Evolutionary conservation across 2,797 vertebrate species (phyloP).

Genomic region (Halcyon chelicuti): DNA sequence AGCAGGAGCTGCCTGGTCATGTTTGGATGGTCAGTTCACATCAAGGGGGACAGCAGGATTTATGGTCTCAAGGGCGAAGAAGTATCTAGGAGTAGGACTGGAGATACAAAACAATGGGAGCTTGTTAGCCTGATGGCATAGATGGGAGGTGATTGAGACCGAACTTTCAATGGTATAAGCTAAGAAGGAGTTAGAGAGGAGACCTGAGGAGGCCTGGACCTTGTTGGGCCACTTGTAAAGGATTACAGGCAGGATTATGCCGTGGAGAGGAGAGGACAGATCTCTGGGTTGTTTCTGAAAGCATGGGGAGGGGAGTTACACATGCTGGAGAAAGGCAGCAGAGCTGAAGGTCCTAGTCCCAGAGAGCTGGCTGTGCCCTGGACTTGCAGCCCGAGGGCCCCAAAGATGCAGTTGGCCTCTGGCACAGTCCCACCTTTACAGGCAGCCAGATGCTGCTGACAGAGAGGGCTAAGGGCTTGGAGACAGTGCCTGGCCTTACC

Average conservation of each 20-base stretch:
- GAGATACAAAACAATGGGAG: not conserved
- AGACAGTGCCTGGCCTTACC: not conserved
- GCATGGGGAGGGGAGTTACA: not conserved
- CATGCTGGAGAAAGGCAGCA: not conserved
- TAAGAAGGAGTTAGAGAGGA: not conserved
- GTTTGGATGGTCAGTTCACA: not conserved
- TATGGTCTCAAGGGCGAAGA: not conserved
- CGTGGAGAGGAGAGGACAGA: not conserved
- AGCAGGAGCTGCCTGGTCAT: not conserved
- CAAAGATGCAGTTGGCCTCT: not conserved
- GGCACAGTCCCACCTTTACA: not conserved
- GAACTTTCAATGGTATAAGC: fast-evolving
- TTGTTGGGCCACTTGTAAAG: not conserved
- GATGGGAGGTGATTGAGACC: not conserved
- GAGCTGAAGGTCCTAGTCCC: not conserved
- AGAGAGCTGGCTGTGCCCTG: fast-evolving
- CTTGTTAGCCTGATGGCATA: not conserved
- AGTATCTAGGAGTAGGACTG: not conserved
- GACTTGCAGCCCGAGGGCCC: not conserved
- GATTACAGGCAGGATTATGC: not conserved
- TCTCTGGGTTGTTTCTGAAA: not conserved
- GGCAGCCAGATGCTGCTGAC: not conserved
- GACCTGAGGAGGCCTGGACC: not conserved
- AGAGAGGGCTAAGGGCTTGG: not conserved
- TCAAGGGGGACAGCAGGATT: not conserved